Evolutionary conservation across 2,888 invertebrate genomes (phyloP).

Genomic region (Sminthurides aquaticus): DNA sequence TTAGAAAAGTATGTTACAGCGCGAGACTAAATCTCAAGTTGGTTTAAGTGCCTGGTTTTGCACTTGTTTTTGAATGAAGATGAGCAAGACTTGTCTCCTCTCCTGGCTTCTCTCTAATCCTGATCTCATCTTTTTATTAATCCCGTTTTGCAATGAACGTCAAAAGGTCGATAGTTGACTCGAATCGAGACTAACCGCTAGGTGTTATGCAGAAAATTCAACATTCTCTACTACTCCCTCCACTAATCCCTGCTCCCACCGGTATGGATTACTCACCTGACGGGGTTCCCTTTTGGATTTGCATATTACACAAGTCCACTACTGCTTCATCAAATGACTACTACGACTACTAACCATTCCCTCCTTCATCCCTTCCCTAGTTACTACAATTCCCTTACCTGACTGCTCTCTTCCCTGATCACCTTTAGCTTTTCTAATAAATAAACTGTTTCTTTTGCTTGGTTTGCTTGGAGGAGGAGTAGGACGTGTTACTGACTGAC

Average conservation of each 20-base stretch:
- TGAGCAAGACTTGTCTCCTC: too few relatives aligned
- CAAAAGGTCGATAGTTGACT: slow-evolving; percentile 5
- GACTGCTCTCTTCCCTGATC: neutral
- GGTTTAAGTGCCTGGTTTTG: neutral
- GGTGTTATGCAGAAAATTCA: neutral
- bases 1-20: neutral
- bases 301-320: neutral
- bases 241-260: neutral
- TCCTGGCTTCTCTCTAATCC: neutral
- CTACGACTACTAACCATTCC: too few relatives aligned
- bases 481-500: too few relatives aligned
- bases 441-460: too few relatives aligned
- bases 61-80: neutral
- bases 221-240: neutral
- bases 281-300: neutral
- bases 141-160: neutral
- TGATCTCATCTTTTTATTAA: neutral
- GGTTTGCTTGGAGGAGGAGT: too few relatives aligned
- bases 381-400: too few relatives aligned
- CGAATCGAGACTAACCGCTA: slow-evolving; percentile 6
- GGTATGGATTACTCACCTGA: neutral
- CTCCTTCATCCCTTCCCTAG: too few relatives aligned
- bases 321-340: too few relatives aligned
- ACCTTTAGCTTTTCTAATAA: too few relatives aligned
- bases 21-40: neutral